Conservation (phyloP, 2,888 invertebrate genomes). For the Drosophila melanosoma region DNA sequence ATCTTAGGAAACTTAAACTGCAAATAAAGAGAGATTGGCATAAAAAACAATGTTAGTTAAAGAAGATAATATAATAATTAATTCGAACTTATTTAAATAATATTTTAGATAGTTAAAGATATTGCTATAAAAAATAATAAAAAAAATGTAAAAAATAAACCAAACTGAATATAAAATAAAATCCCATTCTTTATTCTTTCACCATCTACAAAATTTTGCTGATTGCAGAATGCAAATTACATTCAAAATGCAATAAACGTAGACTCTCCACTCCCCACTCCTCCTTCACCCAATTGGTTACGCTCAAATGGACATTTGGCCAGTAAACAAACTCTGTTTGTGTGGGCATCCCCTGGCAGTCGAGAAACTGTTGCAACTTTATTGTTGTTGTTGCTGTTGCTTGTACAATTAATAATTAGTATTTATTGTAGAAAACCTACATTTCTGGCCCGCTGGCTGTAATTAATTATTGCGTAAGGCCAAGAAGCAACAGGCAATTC, state of each 20-base stretch:
- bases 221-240: slow-evolving; percentile 37
- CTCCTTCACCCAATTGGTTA: slow-evolving; percentile 33
- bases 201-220: background rate
- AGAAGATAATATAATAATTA: background rate
- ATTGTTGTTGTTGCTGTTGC: slow-evolving; percentile 33
- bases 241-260: slow-evolving; percentile 11
- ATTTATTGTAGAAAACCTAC: slow-evolving; percentile 72
- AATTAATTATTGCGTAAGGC: slow-evolving; percentile 79
- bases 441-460: slow-evolving; percentile 72
- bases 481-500: slow-evolving; percentile 69
- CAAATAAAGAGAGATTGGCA: slow-evolving; percentile 42
- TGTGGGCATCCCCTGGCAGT: slow-evolving; percentile 52
- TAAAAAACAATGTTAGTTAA: background rate
- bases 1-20: slow-evolving; percentile 68
- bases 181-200: background rate
- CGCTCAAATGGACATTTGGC: slow-evolving; percentile 66
- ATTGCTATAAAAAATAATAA: background rate
- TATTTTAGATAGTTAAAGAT: background rate
- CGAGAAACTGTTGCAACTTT: slow-evolving; percentile 67
- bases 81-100: background rate
- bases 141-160: background rate
- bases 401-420: slow-evolving; percentile 74
- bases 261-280: background rate
- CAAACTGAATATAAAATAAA: background rate
- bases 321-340: slow-evolving; percentile 22